phyloP scores from a whole-genome alignment of 2,888 invertebrate genomes.

The Epirrhoe alternata region DNA sequence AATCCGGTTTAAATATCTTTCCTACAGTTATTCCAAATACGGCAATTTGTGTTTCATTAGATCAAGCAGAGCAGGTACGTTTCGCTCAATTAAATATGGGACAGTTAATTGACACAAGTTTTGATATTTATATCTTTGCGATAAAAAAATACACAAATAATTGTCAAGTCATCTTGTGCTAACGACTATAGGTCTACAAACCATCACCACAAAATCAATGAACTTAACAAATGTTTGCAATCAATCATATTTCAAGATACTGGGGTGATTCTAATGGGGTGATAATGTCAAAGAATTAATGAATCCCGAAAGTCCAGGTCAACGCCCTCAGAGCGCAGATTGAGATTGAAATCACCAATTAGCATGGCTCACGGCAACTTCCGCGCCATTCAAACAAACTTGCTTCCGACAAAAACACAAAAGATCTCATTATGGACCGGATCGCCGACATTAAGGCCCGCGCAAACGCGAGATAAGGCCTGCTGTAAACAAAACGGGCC shows the following conservation, averaged over 20 bases:
- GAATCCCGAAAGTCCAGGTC: background rate
- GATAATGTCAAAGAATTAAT: background rate
- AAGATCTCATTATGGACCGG: constrained; percentile 36
- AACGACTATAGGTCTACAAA: too few species aligned
- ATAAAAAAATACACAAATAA: background rate
- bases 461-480: constrained; percentile 36
- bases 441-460: constrained; percentile 40
- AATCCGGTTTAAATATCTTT: background rate
- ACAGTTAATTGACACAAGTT: too few species aligned
- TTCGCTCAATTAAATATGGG: background rate
- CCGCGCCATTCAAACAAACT: constrained; percentile 19
- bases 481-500: constrained; percentile 35
- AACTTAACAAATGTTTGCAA: background rate
- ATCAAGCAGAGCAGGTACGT: background rate
- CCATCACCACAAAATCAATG: background rate
- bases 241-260: too few species aligned
- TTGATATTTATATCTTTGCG: too few species aligned
- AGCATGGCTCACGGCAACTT: constrained; percentile 7
- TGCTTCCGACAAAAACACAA: constrained; percentile 22
- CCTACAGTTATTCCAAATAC: background rate
- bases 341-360: constrained; percentile 21
- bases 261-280: background rate
- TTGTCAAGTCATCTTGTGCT: too few species aligned
- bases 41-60: background rate
- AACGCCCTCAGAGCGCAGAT: background rate